Evolutionary conservation across 2,888 invertebrate genomes (phyloP).

Genomic region (Operophtera brumata): DNA sequence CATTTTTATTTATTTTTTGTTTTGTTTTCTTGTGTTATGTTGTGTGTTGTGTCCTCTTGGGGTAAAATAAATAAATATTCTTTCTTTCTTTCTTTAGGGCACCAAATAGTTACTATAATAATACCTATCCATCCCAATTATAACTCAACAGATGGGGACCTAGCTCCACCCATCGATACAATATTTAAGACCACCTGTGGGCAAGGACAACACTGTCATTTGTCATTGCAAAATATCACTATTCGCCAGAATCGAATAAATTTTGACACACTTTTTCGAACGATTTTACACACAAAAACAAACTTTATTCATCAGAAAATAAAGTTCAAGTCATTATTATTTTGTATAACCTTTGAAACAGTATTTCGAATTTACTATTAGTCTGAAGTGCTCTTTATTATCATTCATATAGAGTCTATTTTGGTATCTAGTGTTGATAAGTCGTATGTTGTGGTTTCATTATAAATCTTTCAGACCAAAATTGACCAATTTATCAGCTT

Average conservation of each 20-base stretch:
- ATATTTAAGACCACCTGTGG: conserved; percentile 15
- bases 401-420: background rate
- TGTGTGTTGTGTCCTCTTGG: too few relatives aligned
- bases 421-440: background rate
- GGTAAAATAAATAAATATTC: too few relatives aligned
- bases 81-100: background rate
- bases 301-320: background rate
- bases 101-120: background rate
- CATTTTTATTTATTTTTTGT: too few relatives aligned
- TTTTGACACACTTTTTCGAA: background rate
- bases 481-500: conserved; percentile 53
- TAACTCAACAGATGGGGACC: background rate
- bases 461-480: conserved; percentile 39
- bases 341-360: background rate
- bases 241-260: conserved; percentile 16
- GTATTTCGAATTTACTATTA: background rate
- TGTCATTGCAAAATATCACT: conserved; percentile 16
- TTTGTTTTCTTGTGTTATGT: too few relatives aligned
- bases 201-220: conserved; percentile 17
- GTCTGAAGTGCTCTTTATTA: background rate
- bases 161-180: conserved; percentile 5
- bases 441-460: conserved; percentile 6
- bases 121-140: background rate
- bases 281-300: background rate
- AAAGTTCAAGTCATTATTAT: background rate